A percentile compares a stretch with the other conserved stretches of the same genome.
phyloP scores from a whole-genome alignment of 1,140 invertebrate genomes.

The Cyclargus thomasi region DNA sequence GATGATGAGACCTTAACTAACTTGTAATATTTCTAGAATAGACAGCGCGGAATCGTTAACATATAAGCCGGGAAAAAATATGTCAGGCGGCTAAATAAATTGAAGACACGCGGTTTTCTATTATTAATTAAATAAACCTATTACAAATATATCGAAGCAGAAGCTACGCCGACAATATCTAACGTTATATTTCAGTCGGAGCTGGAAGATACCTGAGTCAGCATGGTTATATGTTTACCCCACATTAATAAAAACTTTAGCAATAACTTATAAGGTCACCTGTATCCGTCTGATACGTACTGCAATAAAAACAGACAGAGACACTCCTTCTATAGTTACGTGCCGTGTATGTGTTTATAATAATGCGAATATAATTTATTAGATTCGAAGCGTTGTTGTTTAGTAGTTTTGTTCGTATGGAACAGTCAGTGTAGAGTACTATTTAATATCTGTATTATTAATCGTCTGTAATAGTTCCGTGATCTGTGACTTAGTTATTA shows the following conservation, averaged over 20 bases:
- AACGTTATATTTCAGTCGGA: slow-evolving; percentile 12
- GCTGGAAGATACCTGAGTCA: slow-evolving; percentile 5
- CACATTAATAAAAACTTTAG: no score
- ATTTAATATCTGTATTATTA: neutral
- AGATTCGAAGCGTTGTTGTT: neutral
- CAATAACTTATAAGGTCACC: no score
- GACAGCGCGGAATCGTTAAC: neutral
- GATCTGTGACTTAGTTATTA: no score
- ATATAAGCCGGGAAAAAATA: neutral
- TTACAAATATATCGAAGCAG: neutral
- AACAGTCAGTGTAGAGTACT: neutral
- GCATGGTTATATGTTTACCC: neutral
- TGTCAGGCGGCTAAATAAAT: neutral
- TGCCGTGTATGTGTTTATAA: no score
- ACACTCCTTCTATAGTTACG: no score
- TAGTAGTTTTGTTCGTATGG: neutral
- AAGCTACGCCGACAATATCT: neutral
- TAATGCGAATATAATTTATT: neutral
- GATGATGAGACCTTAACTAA: neutral
- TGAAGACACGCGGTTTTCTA: neutral
- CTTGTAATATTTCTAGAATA: neutral
- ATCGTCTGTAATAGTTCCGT: no score
- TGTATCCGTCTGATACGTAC: no score
- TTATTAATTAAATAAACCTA: neutral
- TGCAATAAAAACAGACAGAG: no score